Percentiles rank a stretch among this genome's conserved stretches.
phyloP scores from a whole-genome alignment of 2,888 invertebrate genomes.

The Eustalomyia histrio region DNA sequence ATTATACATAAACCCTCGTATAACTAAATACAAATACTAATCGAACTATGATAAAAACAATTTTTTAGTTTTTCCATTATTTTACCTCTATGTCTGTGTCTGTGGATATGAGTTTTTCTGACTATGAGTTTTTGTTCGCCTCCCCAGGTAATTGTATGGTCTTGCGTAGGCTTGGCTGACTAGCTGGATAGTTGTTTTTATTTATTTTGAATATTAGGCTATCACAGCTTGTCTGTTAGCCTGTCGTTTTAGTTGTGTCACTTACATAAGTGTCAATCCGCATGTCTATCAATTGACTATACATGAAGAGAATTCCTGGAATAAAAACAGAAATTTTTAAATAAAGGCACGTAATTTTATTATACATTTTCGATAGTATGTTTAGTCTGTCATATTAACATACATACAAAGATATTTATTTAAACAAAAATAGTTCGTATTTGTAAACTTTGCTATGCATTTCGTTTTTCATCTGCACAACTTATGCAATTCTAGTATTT shows the following conservation, averaged over 20 bases:
- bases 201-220: conserved; percentile 36
- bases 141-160: background rate
- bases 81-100: too few relatives aligned
- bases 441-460: background rate
- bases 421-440: conserved; percentile 18
- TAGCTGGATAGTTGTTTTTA: conserved; percentile 20
- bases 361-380: conserved; percentile 46
- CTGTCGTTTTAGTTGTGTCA: conserved; percentile 64
- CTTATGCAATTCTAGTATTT: background rate
- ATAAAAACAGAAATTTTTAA: conserved; percentile 1
- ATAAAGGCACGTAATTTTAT: conserved; percentile 45
- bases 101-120: too few relatives aligned
- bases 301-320: conserved; percentile 6
- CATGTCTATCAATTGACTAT: conserved; percentile 54
- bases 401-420: too few relatives aligned
- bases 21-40: conserved; percentile 24
- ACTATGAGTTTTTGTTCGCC: background rate
- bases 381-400: conserved; percentile 35
- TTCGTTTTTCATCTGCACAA: background rate
- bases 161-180: background rate
- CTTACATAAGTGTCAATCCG: conserved; percentile 61
- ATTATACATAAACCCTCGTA: conserved; percentile 10
- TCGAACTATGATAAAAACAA: conserved; percentile 52
- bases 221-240: conserved; percentile 53
- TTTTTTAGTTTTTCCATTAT: conserved; percentile 28